These are phyloP conservation scores for Bilobella aurantiaca DNA, from an alignment of 1,140 invertebrate genomes.

Conservation along the genomic window DNA sequence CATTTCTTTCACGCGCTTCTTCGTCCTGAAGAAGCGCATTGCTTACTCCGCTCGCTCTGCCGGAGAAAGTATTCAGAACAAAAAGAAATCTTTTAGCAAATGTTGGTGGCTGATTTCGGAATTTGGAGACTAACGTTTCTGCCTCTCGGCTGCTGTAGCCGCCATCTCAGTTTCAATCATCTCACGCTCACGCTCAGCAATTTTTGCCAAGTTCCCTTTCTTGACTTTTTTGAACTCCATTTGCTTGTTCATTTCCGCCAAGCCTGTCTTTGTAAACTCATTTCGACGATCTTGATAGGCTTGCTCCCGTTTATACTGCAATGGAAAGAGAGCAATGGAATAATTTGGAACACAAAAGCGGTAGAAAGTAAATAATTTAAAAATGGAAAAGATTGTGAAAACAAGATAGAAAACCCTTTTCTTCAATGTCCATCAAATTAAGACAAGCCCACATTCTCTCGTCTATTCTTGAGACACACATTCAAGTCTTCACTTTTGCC, in stretches of 20 bases:
- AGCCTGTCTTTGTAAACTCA: background rate
- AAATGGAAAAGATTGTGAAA: background rate
- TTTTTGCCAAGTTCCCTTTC: constrained; percentile 12
- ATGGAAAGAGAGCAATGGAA: no score
- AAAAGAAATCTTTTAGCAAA: background rate
- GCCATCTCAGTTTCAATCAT: constrained; percentile 11
- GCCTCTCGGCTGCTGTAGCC: constrained; percentile 15
- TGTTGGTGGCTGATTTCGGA: background rate
- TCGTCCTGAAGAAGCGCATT: constrained; percentile 13
- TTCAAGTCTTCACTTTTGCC: constrained; percentile 25
- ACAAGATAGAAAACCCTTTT: constrained; percentile 17
- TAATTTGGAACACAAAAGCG: no score
- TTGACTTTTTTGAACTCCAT: constrained; percentile 20
- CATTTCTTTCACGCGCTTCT: constrained; percentile 29
- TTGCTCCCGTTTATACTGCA: constrained; percentile 16
- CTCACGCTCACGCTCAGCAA: constrained; percentile 17
- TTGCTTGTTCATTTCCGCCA: constrained; percentile 18
- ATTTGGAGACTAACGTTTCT: constrained; percentile 13
- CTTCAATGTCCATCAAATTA: constrained; percentile 16
- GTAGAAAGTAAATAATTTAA: background rate
- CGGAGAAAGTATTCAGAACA: background rate
- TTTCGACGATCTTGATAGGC: constrained; percentile 9
- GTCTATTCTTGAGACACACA: constrained; percentile 22
- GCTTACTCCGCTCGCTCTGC: constrained; percentile 19
- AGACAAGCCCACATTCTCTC: constrained; percentile 25